A percentile compares a stretch with the other conserved stretches of the same genome.
These are phyloP conservation scores for Apantesis nais DNA, from an alignment of 2,888 invertebrate species.

Conservation along the genomic window DNA sequence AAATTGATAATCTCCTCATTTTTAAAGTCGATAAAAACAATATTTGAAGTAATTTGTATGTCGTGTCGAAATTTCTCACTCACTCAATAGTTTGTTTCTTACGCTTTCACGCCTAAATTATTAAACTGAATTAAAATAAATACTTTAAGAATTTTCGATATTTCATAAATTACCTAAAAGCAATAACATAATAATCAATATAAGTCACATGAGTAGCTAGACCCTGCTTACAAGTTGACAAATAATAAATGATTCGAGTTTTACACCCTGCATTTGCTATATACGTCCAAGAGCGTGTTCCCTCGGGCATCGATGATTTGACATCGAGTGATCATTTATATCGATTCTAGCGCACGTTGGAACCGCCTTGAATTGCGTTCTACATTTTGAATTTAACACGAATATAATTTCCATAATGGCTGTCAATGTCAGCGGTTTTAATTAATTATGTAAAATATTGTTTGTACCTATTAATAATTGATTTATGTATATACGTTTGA, in stretches of 20 bases:
- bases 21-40: too few relatives aligned
- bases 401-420: constrained; percentile 35
- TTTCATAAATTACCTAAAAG: constrained; percentile 5
- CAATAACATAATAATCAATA: constrained; percentile 1
- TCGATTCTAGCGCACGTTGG: constrained; percentile 29
- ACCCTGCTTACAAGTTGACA: constrained; percentile 38
- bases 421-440: constrained; percentile 21
- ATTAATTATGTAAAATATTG: constrained; percentile 1
- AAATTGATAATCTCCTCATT: too few relatives aligned
- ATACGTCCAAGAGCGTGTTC: constrained; percentile 30
- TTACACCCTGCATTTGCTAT: constrained; percentile 40
- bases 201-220: constrained; percentile 19
- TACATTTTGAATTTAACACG: constrained; percentile 30
- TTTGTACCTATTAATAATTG: not conserved
- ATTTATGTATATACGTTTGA: not conserved
- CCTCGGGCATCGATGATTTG: constrained; percentile 45
- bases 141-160: not conserved
- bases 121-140: too few relatives aligned
- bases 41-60: too few relatives aligned
- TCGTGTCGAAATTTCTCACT: too few relatives aligned
- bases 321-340: constrained; percentile 48
- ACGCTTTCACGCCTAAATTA: too few relatives aligned
- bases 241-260: constrained; percentile 46
- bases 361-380: constrained; percentile 20
- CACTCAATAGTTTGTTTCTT: too few relatives aligned